Percentiles rank a stretch among this genome's conserved stretches.
These are phyloP conservation scores for Chelidonichthys spinosus DNA, from an alignment of 2,797 vertebrate genomes.

Conservation along the genomic window DNA sequence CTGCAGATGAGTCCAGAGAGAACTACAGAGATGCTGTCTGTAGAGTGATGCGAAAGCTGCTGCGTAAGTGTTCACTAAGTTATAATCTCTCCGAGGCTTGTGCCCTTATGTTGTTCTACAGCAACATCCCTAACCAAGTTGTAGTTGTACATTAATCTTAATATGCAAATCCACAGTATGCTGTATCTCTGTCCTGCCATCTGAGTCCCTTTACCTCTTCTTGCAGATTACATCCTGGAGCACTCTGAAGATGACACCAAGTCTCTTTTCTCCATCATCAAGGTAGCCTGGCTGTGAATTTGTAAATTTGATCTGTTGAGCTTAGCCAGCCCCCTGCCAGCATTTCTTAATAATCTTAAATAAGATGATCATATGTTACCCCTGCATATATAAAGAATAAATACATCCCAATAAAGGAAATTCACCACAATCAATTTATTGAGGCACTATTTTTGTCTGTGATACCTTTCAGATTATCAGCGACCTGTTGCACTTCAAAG, in stretches of 20 bases:
- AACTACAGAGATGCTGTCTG: conserved; percentile 94
- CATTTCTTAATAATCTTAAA: neutral
- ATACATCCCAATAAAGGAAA: too few relatives aligned
- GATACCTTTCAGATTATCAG: conserved; percentile 90
- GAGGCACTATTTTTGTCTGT: conserved; percentile 20
- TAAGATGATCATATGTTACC: too few relatives aligned
- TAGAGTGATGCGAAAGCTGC: conserved; percentile 89
- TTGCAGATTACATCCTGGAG: conserved; percentile 92
- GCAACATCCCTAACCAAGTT: neutral
- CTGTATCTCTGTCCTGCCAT: neutral
- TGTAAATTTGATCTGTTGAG: neutral
- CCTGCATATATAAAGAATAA: too few relatives aligned
- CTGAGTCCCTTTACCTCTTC: conserved; percentile 16
- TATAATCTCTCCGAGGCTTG: neutral
- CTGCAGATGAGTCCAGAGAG: conserved; percentile 89
- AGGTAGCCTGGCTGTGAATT: conserved; percentile 85
- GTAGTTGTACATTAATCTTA: neutral
- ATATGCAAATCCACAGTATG: neutral
- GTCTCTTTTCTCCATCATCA: conserved; percentile 98
- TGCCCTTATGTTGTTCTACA: neutral
- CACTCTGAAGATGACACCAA: conserved; percentile 98
- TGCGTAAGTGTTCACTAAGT: conserved; percentile 88
- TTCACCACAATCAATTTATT: too few relatives aligned
- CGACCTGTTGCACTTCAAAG: conserved; percentile 95
- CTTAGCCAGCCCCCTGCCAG: neutral